Evolutionary conservation across 2,797 vertebrate species (phyloP).

Genomic region (Taeniopygia guttata): DNA sequence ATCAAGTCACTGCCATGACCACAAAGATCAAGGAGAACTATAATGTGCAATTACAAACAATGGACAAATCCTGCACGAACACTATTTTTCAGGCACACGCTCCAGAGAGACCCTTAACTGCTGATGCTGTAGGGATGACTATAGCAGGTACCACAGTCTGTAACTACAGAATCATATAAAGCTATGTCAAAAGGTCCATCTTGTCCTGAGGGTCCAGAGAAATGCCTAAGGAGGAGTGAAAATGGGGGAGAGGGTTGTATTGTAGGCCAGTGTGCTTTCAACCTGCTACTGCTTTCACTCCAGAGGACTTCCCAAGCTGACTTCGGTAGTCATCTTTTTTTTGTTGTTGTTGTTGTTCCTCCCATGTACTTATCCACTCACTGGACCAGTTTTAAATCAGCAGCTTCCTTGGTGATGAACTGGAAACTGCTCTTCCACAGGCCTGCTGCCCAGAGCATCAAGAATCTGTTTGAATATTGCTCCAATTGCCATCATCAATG

Average conservation of each 20-base stretch:
- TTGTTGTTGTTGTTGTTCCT: not conserved
- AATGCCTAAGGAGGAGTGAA: not conserved
- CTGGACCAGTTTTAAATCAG: not conserved
- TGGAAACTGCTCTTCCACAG: not conserved
- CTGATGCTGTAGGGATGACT: not conserved
- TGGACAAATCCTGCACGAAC: not conserved
- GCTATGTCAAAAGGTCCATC: not conserved
- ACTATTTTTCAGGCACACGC: not conserved
- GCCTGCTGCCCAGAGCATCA: not conserved
- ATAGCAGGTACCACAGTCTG: fast-evolving
- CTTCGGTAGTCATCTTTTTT: not conserved
- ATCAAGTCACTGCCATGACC: not conserved
- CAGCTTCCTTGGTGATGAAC: not conserved
- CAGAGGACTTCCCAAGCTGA: not conserved
- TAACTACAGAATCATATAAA: not conserved
- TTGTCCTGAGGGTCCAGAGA: not conserved
- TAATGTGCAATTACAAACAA: not conserved
- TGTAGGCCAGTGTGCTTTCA: not conserved
- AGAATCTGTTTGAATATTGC: not conserved
- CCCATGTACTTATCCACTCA: not conserved
- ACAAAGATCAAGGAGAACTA: not conserved
- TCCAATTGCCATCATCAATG: not conserved
- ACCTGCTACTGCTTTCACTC: not conserved
- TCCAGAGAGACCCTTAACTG: not conserved
- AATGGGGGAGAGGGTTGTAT: not conserved